Conservation (phyloP, 2,888 invertebrate genomes). For the Tetragonula carbonaria region DNA sequence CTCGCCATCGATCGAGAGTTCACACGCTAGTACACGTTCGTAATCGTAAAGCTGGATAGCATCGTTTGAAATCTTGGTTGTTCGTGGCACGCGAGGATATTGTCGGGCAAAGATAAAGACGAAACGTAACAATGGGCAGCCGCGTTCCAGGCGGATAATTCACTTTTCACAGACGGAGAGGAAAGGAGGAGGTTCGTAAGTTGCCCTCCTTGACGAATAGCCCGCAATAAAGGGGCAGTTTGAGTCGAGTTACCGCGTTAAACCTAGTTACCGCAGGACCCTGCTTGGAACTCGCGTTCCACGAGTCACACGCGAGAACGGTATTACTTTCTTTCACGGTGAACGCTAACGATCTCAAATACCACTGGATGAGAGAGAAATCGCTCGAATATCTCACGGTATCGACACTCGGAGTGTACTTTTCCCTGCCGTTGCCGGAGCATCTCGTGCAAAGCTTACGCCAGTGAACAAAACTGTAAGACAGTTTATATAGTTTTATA, state of each 20-base stretch:
- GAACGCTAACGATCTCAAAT: conserved; percentile 27
- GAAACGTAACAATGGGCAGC: conserved; percentile 20
- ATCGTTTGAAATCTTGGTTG: not conserved
- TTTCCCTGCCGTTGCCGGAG: not conserved
- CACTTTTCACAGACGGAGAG: conserved; percentile 29
- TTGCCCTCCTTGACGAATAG: conserved; percentile 36
- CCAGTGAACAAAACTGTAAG: too few species aligned
- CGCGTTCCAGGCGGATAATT: conserved; percentile 25
- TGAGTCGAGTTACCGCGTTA: conserved; percentile 37
- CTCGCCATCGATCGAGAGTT: not conserved
- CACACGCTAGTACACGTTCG: not conserved
- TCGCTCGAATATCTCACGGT: conserved; percentile 23
- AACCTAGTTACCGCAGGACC: conserved; percentile 13
- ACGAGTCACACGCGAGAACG: conserved; percentile 34
- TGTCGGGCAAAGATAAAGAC: conserved; percentile 9
- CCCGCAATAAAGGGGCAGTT: conserved; percentile 39
- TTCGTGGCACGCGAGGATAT: not conserved
- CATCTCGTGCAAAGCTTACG: not conserved
- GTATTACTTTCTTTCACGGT: conserved; percentile 24
- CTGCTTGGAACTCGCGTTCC: conserved; percentile 9
- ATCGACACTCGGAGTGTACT: conserved; percentile 5
- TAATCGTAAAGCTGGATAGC: too few species aligned
- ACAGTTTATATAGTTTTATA: too few species aligned
- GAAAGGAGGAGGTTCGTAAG: conserved; percentile 31
- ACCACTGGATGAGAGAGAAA: conserved; percentile 23